Evolutionary conservation across 2,797 vertebrate genomes (phyloP), one percentile per base, ranked within the genome.

Genomic region (Numenius phaeopus): DNA sequence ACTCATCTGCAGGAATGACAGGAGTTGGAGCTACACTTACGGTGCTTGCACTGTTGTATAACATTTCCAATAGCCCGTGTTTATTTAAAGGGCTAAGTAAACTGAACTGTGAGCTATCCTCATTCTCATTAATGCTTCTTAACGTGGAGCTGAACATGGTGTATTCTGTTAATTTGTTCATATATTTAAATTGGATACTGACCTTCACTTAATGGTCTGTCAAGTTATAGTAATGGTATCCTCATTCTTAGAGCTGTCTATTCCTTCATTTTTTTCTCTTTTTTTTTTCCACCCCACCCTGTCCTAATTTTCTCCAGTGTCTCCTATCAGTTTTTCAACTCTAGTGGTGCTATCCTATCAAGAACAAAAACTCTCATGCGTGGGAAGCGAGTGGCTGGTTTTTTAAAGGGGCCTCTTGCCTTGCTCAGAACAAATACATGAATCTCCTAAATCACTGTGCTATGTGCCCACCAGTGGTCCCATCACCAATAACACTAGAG

Each of bases 21-120:
- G 97, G 96, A 97, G 97, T 94, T 94, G 96, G 96, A 97, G 97
- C 94, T 96, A 67, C 95, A 90, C 96, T 94, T 91, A 91, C 13
- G 83, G 97, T 92, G 95, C 96, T 78, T 34, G 77, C 20, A 61
- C 87, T 96, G 95, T 97, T 97, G 97, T 92, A 91, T 97, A 97
- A 96, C 95, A 95, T 96, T 97, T 97, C 97, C 94, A 87, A 97
- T 96, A 96, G 96, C 72, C 97, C 83, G 87, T 97, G 97, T 96
- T 98, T 98, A 98, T 98, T 98, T 97, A 98, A 97, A 98, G 97
- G 95, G 84, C 84, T 72, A 90, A 94, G 94, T 97, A 97, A 96
- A 96, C 87, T 70, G 95, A 97, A 98, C 95, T 92, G 84, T 57
- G 59, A 85, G 89, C 91, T 94, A 93, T 96, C 89, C 96, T 80